phyloP scores from a whole-genome alignment of 2,888 invertebrate species.

The Idaea aversata region DNA sequence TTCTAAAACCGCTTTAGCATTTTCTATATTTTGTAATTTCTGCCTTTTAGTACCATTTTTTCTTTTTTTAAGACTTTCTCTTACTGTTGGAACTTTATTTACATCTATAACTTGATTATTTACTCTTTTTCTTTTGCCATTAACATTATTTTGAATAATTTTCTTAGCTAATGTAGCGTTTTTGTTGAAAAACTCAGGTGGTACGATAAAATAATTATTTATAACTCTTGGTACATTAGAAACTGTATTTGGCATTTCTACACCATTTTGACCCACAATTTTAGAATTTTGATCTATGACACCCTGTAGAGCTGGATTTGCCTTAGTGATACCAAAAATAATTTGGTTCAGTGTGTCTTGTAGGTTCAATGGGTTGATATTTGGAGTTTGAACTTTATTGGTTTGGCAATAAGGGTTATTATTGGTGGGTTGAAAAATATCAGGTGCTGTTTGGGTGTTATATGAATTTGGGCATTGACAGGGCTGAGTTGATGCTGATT shows the following conservation, averaged over 20 bases:
- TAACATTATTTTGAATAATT: not conserved
- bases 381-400: conserved; percentile 33
- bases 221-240: conserved; percentile 36
- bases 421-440: conserved; percentile 29
- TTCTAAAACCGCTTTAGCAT: not conserved
- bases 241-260: conserved; percentile 25
- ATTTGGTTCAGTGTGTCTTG: conserved; percentile 33
- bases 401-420: conserved; percentile 35
- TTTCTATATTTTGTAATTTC: conserved; percentile 9
- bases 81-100: not conserved
- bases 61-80: conserved; percentile 8
- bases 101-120: conserved; percentile 7
- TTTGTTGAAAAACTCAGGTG: conserved; percentile 35
- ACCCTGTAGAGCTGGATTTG: conserved; percentile 36
- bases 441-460: conserved; percentile 17
- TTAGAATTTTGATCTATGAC: conserved; percentile 36
- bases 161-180: conserved; percentile 23
- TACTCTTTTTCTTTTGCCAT: conserved; percentile 2
- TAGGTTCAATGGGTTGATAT: conserved; percentile 21
- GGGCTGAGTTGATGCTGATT: conserved; percentile 35
- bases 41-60: conserved; percentile 6
- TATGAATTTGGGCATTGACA: conserved; percentile 20
- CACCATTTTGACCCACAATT: conserved; percentile 37
- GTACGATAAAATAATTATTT: conserved; percentile 48
- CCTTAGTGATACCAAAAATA: conserved; percentile 40